Conservation (phyloP, 1,140 invertebrate species). For the Drosophila saltans region DNA sequence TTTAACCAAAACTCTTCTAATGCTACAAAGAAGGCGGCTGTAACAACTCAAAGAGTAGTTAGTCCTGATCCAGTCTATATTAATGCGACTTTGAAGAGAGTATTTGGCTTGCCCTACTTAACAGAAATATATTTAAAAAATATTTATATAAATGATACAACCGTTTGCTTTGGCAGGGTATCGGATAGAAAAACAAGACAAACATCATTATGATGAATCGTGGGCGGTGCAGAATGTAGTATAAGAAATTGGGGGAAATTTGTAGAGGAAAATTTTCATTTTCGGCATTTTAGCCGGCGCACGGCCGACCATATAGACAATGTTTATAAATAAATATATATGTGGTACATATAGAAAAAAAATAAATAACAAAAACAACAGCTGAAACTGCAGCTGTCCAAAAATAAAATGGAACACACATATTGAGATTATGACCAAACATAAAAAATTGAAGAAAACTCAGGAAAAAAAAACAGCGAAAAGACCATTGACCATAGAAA, state of each 20-base stretch:
- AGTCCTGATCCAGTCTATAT: too few species aligned
- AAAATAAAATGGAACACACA: conserved; percentile 74
- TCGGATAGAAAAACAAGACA: background rate
- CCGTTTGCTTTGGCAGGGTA: conserved; percentile 1
- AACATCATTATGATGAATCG: conserved; percentile 52
- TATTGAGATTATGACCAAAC: conserved; percentile 43
- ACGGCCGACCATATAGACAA: conserved; percentile 26
- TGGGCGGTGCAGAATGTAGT: conserved; percentile 42
- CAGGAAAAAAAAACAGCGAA: too few species aligned
- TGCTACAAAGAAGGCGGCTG: too few species aligned
- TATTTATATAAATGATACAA: background rate
- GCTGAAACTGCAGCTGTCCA: conserved; percentile 77
- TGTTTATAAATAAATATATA: conserved; percentile 57
- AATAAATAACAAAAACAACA: conserved; percentile 48
- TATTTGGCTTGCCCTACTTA: background rate
- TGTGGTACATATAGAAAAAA: conserved; percentile 74
- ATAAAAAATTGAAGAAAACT: conserved; percentile 14
- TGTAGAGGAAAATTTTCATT: conserved; percentile 5
- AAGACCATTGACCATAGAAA: too few species aligned
- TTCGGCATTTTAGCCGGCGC: conserved; percentile 48
- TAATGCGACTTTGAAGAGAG: too few species aligned
- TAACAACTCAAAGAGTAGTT: too few species aligned
- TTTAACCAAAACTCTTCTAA: too few species aligned
- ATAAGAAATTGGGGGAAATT: conserved; percentile 24
- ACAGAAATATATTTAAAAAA: background rate